Conservation (phyloP, 2,113 vertebrate species). For the Chitala chitala region DNA sequence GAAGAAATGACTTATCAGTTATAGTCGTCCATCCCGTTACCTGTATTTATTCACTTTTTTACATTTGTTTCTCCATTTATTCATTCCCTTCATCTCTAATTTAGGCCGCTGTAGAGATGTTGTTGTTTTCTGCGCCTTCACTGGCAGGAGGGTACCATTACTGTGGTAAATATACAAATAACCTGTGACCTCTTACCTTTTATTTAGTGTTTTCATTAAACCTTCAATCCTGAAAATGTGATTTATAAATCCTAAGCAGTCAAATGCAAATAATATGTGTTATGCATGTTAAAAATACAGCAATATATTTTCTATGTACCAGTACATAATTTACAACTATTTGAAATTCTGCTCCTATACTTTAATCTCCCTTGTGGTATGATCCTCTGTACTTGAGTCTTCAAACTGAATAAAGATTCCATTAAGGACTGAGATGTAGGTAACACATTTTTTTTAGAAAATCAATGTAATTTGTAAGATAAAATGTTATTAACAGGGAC, state of each 20-base stretch:
- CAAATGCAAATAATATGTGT: too few species aligned
- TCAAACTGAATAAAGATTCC: not conserved
- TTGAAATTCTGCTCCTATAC: not conserved
- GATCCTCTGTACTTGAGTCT: not conserved
- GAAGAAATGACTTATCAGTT: too few species aligned
- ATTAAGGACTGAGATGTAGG: not conserved
- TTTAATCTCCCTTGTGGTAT: too few species aligned
- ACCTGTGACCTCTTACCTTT: not conserved
- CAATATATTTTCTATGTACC: not conserved
- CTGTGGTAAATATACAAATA: conserved; percentile 54
- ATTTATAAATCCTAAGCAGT: too few species aligned
- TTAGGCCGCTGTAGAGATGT: conserved; percentile 61
- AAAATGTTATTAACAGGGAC: not conserved
- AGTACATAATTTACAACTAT: not conserved
- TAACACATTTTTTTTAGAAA: not conserved
- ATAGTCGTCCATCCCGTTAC: too few species aligned
- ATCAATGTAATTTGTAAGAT: conserved; percentile 1
- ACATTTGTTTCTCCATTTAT: conserved; percentile 17
- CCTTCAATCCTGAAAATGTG: not conserved
- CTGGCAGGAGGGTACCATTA: conserved; percentile 61
- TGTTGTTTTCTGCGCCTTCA: conserved; percentile 53
- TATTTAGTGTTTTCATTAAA: not conserved
- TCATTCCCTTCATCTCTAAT: conserved; percentile 15
- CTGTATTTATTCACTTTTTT: not conserved
- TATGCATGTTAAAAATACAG: not conserved